Base-by-base conservation (phyloP, 2,888 invertebrate genomes). In the Glomeris marginata region DNA sequence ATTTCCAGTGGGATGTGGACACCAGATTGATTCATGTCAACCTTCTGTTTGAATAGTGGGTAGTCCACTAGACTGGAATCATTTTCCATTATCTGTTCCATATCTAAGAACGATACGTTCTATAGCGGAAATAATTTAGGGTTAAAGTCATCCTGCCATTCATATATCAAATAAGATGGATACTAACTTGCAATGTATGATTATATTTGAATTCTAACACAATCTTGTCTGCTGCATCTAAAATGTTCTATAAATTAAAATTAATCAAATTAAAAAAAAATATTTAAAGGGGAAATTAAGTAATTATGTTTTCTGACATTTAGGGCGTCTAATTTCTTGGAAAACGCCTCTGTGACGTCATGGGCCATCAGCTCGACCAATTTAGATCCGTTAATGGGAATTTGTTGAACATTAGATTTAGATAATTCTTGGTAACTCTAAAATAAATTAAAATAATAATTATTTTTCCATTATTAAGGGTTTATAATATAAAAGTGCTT, bases 1-100 rank as follows among this genome's bases (percentile, higher is more conserved):
- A 70, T 69, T 52, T 70, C 70, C 36, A 70, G 63, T 45, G 71
- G 70, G 48, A 70, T 67, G 55, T 71, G 70, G n/a, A 70, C 68
- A 44, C 66, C 67, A 13, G 69, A 68, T 46, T 61, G 58, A 38
- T 60, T 59, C 15, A 59, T 57, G 52, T 62, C 65, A 15, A 68
- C 63, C 3, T 54, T 49, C 52, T 64, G 63, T 42, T 58, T 54
- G 51, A 66, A 66, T 28, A 60, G 52, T 2, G 61, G 57, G 51
- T 56, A 57, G 52, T 60, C 61, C 3, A 52, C 55, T 35, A 65
- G 54, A 16, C 54, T 50, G 1, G 55, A 40, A 46, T 59, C 58
- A 45, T 58, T 53, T 10, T 58, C 54, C 11, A 42, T 49, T 47
- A 63, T 53, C 3, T 58, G 54, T 52, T 63, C 63, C 34, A 64